phyloP scores from a whole-genome alignment of 2,797 vertebrate genomes.

The Rachycentron canadum region DNA sequence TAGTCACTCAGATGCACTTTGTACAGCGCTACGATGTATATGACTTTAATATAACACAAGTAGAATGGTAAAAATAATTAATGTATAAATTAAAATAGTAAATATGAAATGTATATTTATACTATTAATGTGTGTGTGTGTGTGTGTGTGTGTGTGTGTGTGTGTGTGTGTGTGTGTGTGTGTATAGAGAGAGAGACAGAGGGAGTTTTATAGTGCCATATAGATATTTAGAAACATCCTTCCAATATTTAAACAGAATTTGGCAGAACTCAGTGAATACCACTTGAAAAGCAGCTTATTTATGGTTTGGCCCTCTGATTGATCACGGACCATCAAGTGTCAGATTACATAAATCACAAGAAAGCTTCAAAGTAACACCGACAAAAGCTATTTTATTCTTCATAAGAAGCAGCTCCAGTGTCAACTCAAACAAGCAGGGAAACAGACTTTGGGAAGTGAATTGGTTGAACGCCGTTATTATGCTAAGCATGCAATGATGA shows the following conservation, averaged over 20 bases:
- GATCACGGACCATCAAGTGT: conserved; percentile 15
- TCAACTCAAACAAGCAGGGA: conserved; percentile 32
- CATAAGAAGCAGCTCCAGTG: conserved; percentile 7
- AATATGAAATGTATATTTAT: neutral
- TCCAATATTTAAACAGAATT: conserved; percentile 7
- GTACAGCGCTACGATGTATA: neutral
- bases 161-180: too few relatives aligned
- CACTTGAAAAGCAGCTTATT: conserved; percentile 24
- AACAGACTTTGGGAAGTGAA: conserved; percentile 37
- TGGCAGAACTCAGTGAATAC: conserved; percentile 6
- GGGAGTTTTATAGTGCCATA: neutral
- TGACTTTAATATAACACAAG: neutral
- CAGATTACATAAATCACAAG: conserved; percentile 38
- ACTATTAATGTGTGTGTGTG: too few relatives aligned
- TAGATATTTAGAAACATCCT: neutral
- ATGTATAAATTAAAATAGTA: neutral
- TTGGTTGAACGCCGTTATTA: conserved; percentile 62
- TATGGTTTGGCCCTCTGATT: conserved; percentile 15
- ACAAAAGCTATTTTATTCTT: conserved; percentile 30
- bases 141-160: too few relatives aligned
- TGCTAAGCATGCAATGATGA: conserved; percentile 70
- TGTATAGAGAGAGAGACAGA: too few relatives aligned
- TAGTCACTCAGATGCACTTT: conserved; percentile 21
- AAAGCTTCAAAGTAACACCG: conserved; percentile 43
- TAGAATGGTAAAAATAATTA: neutral